Percentiles rank a stretch among this genome's conserved stretches.
phyloP scores from a whole-genome alignment of 2,888 invertebrate species.

The Oconnorella tubifera region DNA sequence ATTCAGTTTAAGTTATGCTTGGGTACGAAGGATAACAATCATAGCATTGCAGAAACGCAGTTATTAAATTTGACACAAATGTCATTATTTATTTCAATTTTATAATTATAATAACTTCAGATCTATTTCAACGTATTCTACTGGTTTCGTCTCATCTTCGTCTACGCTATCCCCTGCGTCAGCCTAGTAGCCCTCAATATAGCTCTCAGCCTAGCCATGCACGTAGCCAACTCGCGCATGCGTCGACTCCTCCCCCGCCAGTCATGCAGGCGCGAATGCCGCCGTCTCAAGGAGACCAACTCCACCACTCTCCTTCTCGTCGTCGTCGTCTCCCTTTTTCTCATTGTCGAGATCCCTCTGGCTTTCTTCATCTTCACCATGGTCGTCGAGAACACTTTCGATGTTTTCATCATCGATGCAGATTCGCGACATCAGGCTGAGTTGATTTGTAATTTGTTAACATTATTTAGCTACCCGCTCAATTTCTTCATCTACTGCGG shows the following conservation, averaged over 20 bases:
- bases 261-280: constrained; percentile 60
- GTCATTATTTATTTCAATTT: too few species aligned
- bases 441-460: constrained; percentile 79
- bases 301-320: constrained; percentile 43
- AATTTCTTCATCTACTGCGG: constrained; percentile 94
- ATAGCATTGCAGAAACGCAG: too few species aligned
- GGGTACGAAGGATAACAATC: too few species aligned
- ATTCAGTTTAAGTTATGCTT: too few species aligned
- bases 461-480: constrained; percentile 84
- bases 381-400: constrained; percentile 62
- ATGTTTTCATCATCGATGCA: constrained; percentile 9
- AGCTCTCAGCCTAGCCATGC: constrained; percentile 78
- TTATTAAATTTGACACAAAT: too few species aligned
- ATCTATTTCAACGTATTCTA: constrained; percentile 70
- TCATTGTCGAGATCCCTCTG: constrained; percentile 59
- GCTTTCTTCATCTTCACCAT: constrained; percentile 64
- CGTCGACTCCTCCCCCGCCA: constrained; percentile 73
- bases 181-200: constrained; percentile 83
- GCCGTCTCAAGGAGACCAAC: constrained; percentile 51
- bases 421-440: constrained; percentile 35
- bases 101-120: too few species aligned
- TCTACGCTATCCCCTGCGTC: constrained; percentile 83
- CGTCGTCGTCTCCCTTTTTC: constrained; percentile 55
- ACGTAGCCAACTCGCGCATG: constrained; percentile 74
- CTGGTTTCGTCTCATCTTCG: constrained; percentile 81